Evolutionary conservation across 37 sponge, comb jelly and placozoan genomes (phyloP).

Genomic region (Oopsacas minuta): DNA sequence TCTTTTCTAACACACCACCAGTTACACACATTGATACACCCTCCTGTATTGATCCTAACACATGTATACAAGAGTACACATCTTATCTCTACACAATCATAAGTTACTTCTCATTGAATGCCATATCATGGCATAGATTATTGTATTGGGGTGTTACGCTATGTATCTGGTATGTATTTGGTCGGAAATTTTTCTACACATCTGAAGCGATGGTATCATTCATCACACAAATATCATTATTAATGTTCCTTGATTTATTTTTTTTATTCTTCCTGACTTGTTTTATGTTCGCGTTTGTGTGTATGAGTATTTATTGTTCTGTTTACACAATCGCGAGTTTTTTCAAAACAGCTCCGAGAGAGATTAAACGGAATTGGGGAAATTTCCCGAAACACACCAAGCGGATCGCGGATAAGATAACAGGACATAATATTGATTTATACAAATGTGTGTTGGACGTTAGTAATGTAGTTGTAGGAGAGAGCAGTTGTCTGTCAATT

Average conservation of each 20-base stretch:
- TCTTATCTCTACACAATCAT: background rate
- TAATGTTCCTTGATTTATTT: background rate
- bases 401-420: background rate
- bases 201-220: background rate
- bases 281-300: background rate
- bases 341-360: background rate
- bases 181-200: background rate
- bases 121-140: background rate
- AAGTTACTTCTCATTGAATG: background rate
- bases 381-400: background rate
- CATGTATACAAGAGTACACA: background rate
- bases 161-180: background rate
- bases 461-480: background rate
- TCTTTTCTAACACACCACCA: background rate
- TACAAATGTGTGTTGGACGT: background rate
- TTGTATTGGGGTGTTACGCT: background rate
- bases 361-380: background rate
- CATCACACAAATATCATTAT: background rate
- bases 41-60: background rate
- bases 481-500: background rate
- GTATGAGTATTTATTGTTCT: background rate
- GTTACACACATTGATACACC: background rate
- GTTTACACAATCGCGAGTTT: background rate
- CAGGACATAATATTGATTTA: background rate
- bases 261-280: background rate